Percentiles rank a stretch among this genome's conserved stretches.
phyloP scores from a whole-genome alignment of 1,140 invertebrate species.

The Archivesica marissinica region DNA sequence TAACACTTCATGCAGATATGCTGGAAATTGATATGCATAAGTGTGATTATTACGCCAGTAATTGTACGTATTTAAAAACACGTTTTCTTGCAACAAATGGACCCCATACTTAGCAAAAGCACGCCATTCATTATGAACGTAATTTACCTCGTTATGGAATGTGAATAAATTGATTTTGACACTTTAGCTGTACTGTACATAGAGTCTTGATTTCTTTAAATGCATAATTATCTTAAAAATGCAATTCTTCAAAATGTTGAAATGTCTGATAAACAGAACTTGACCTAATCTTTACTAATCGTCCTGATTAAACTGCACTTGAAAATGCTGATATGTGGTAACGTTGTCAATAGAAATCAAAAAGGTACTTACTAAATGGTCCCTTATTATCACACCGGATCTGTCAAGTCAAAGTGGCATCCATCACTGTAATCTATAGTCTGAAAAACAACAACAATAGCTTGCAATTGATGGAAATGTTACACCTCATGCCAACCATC shows the following conservation, averaged over 20 bases:
- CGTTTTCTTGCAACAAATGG: background rate
- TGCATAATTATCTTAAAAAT: background rate
- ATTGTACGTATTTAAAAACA: conserved; percentile 2
- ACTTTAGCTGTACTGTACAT: background rate
- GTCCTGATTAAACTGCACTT: background rate
- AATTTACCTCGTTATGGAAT: background rate
- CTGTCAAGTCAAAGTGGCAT: background rate
- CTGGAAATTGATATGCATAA: background rate
- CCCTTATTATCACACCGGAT: conserved; percentile 1
- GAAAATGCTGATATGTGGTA: background rate
- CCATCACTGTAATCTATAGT: background rate
- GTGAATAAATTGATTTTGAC: background rate
- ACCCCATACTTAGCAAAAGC: background rate
- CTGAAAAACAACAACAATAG: background rate
- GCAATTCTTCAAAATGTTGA: background rate
- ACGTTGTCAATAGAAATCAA: conserved; percentile 5
- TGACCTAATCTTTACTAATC: background rate
- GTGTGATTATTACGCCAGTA: background rate
- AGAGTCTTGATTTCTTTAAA: background rate
- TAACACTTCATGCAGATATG: too few relatives aligned
- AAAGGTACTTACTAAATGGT: background rate
- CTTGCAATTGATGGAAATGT: too few relatives aligned
- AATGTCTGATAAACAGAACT: background rate
- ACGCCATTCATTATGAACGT: background rate
- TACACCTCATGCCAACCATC: too few relatives aligned